Percentiles rank a stretch among this genome's conserved stretches.
phyloP scores from a whole-genome alignment of 1,140 invertebrate genomes.

The Diplogasteroides magnus region DNA sequence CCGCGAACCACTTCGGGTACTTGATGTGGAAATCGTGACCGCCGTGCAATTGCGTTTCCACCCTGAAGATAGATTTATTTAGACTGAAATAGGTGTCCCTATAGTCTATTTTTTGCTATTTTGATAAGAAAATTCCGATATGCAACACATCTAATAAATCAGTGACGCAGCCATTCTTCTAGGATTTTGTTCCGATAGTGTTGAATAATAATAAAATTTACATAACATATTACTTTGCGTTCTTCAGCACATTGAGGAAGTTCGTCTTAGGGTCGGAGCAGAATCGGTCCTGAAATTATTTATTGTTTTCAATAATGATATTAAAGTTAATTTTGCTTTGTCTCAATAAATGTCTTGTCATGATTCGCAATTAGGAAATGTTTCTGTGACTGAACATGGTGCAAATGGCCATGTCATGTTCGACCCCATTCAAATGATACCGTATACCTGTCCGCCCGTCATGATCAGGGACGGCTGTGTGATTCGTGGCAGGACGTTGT shows the following conservation, averaged over 20 bases:
- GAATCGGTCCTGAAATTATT: constrained; percentile 38
- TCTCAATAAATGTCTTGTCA: too few species aligned
- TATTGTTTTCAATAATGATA: too few species aligned
- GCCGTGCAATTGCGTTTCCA: constrained; percentile 51
- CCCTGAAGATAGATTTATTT: constrained; percentile 32
- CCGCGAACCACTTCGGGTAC: constrained; percentile 48
- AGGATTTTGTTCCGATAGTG: too few species aligned
- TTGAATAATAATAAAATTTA: constrained; percentile 9
- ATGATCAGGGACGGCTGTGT: constrained; percentile 48
- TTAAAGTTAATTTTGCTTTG: too few species aligned
- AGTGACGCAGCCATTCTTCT: too few species aligned
- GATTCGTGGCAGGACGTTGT: constrained; percentile 39
- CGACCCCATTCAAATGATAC: too few species aligned
- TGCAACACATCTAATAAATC: too few species aligned
- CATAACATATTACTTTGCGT: constrained; percentile 4
- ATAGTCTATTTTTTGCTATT: too few species aligned
- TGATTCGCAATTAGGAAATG: too few species aligned
- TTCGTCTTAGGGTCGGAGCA: constrained; percentile 47
- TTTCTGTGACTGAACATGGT: too few species aligned
- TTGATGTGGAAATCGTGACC: constrained; percentile 52
- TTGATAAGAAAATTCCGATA: too few species aligned
- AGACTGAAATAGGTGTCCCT: constrained; percentile 9
- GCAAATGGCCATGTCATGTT: too few species aligned
- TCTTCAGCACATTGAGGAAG: constrained; percentile 29
- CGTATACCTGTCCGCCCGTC: constrained; percentile 39